A percentile compares a stretch with the other conserved stretches of the same genome.
Conservation (phyloP, 1,140 invertebrate genomes). For the Neotoxoptera formosana region DNA sequence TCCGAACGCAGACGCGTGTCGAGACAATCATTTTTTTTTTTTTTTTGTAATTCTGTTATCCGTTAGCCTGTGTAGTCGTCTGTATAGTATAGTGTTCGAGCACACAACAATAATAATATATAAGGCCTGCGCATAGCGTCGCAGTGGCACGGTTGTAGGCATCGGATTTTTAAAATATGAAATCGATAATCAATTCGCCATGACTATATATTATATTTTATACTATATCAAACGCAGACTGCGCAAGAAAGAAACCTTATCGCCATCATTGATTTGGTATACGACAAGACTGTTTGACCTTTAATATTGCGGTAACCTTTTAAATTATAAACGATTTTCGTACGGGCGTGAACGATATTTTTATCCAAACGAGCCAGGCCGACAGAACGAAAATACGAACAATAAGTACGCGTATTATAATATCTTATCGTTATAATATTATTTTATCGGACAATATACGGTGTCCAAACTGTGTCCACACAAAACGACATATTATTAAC, state of each 20-base stretch:
- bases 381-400: neutral
- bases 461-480: neutral
- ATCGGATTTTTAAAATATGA: neutral
- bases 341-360: neutral
- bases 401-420: neutral
- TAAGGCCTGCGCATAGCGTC: neutral
- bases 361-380: neutral
- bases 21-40: neutral
- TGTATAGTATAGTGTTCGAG: too few species aligned
- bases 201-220: neutral
- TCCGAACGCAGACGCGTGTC: neutral
- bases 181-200: neutral
- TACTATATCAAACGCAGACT: neutral
- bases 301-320: neutral
- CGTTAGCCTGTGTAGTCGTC: neutral
- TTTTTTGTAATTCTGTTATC: neutral
- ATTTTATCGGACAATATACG: neutral
- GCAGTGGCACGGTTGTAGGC: neutral
- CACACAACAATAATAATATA: neutral
- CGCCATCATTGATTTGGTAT: neutral
- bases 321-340: neutral
- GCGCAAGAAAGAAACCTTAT: neutral
- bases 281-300: neutral
- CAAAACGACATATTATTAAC: neutral
- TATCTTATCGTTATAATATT: neutral